Evolutionary conservation across 1,140 invertebrate species (phyloP), one percentile per base, ranked within the genome.

Genomic region (Tribolium madens): DNA sequence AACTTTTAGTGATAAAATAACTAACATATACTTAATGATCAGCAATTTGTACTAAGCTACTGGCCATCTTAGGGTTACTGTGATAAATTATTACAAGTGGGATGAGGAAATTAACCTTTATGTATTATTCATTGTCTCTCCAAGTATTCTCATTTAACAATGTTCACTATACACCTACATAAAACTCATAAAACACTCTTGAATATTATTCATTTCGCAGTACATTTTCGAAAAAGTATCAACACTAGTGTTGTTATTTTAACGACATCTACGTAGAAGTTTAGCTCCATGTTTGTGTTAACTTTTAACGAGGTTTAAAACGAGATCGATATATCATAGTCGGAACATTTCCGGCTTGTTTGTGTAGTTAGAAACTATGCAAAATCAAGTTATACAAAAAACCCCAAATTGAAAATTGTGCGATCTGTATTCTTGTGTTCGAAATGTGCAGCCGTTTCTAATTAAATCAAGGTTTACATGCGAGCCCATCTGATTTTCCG

Each of bases 31-130:
- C 57, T 64, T 64, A 26, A 64, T 64, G 57, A 33, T 33, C 21
- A 21, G 17, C 26, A 64, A 64, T 64, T 64, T 64, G 57, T 64
- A 14, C 57, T 64, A 64, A 64, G 57, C 57, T 64, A 26, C 57
- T 64, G 57, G 57, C 57, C 57, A 64, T 64, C 57, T 64, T 64
- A 64, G 57, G 57, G 57, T 64, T 64, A 64, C 57, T 33, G 3
- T 64, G 57, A 64, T 64, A 64, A 64, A 64, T 64, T 64, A 31
- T 64, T 64, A 42, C 10, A 21, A 64, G 18, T 26, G 21, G 57
- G 57, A 64, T 36, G 57, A 33, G 57, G 14, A 64, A 64, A 64
- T 64, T 64, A 64, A 64, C 57, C 57, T 64, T 64, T 64, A 64
- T 64, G 57, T 64, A 64, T 64, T 64, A 64, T 64, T 64, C 57